Base-by-base conservation (phyloP, 2,888 invertebrate genomes). In the Drosophila meridionalis region DNA sequence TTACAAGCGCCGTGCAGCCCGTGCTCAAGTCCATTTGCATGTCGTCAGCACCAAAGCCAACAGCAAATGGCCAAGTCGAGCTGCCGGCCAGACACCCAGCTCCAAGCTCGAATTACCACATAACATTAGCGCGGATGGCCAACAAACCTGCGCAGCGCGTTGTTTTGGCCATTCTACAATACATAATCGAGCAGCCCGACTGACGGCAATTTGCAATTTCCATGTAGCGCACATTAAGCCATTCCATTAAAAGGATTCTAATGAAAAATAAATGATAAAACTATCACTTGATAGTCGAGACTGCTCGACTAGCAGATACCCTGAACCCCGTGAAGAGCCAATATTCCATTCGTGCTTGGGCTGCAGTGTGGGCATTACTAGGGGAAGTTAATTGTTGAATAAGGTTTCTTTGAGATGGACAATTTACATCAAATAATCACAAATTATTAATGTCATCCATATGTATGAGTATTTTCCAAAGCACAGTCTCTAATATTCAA, bases 141-240 rank as follows among this genome's bases (percentile, higher is more conserved):
- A 71, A 48, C 60, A 57, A 47, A 61, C 50, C 72, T 40, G 11
- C 52, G 57, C 30, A 47, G 72, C 72, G 42, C 40, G 50, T 32
- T 40, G 28, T 57, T 45, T 50, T 52, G 72, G 64, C 59, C 45
- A 42, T 42, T 30, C 48, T 12, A 42, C 20, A 20, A 20, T 0
- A 20, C 52, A 72, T 57, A 66, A 60, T 72, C 53, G 56, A 66
- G 66, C 20, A 42, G 26, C 30, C 50, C 40, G 55, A 45, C 38
- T 69, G 62, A 58, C 62, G 52, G 56, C 63, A 68, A 73, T 77
- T 80, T 69, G 57, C 63, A 64, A 63, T 76, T 69, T 52, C 2
- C 12, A 7, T 43, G 47, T 32, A 59, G 53, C 11, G 26, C 8
- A 3, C 26, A 38, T 38, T 14, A 53, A 2, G 8, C 53, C 36